These are phyloP conservation scores for Glossophaga mutica DNA, from an alignment of 2,797 vertebrate genomes.

Conservation along the genomic window DNA sequence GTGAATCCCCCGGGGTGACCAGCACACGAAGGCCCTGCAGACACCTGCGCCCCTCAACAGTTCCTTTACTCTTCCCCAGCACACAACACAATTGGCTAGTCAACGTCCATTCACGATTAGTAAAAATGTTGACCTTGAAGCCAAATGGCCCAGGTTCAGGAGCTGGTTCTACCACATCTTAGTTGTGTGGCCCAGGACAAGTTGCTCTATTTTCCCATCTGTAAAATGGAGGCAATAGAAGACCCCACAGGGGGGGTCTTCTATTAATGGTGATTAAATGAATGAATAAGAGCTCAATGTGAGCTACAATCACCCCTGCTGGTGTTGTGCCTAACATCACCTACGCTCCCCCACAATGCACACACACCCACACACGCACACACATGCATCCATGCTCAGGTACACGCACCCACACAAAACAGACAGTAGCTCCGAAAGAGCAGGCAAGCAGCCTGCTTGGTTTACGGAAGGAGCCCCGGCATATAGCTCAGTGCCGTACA, in stretches of 20 bases:
- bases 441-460: neutral
- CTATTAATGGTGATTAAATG: neutral
- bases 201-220: neutral
- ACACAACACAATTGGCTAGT: rapidly evolving
- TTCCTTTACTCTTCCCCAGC: neutral
- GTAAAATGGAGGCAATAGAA: neutral
- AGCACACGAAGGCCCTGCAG: neutral
- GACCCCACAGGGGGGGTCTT: neutral
- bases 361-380: rapidly evolving
- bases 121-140: neutral
- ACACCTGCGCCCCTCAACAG: no score
- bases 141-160: neutral
- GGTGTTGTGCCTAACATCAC: rapidly evolving
- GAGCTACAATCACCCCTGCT: neutral
- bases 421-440: no score
- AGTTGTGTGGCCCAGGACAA: neutral
- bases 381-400: neutral
- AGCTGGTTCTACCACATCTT: neutral
- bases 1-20: neutral
- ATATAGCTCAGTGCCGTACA: neutral
- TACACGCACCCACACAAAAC: rapidly evolving
- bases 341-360: rapidly evolving
- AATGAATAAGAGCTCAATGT: neutral
- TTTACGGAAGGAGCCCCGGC: neutral
- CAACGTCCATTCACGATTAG: neutral